phyloP scores from a whole-genome alignment of 2,797 vertebrate genomes.

The Rhinophrynus dorsalis region DNA sequence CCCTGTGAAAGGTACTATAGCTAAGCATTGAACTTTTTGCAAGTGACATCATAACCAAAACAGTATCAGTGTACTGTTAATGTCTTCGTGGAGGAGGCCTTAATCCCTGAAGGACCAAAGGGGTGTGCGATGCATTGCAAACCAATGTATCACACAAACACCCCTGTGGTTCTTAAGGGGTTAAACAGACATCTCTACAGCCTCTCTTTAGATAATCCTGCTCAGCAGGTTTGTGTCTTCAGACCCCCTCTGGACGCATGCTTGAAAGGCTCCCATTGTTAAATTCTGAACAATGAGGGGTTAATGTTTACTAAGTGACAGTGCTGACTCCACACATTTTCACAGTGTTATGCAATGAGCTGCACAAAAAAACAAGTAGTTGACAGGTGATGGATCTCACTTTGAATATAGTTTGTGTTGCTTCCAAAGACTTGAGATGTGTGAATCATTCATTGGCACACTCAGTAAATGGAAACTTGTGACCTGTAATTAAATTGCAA shows the following conservation, averaged over 20 bases:
- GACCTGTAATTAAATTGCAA: slow-evolving; percentile 18
- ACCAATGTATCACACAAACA: no score
- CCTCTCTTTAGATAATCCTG: no score
- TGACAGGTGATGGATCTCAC: slow-evolving; percentile 26
- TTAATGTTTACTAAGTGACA: slow-evolving; percentile 11
- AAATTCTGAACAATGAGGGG: background rate
- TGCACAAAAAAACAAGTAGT: background rate
- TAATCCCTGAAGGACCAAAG: no score
- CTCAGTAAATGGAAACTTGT: slow-evolving; percentile 7
- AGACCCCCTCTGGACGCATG: background rate
- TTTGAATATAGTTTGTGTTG: slow-evolving; percentile 26
- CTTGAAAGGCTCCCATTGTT: background rate
- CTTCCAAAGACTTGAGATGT: slow-evolving; percentile 12
- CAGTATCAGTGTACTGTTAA: no score
- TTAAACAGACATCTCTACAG: no score
- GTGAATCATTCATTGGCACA: slow-evolving; percentile 22
- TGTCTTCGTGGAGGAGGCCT: no score
- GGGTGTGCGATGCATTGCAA: no score
- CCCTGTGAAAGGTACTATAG: no score
- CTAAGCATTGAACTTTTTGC: no score
- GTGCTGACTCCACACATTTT: slow-evolving; percentile 7
- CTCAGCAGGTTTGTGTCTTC: background rate
- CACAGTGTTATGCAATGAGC: background rate
- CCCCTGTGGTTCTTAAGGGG: no score
- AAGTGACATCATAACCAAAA: no score